These are phyloP conservation scores for Vulpes lagopus DNA, from an alignment of 2,113 vertebrate species.

Conservation along the genomic window DNA sequence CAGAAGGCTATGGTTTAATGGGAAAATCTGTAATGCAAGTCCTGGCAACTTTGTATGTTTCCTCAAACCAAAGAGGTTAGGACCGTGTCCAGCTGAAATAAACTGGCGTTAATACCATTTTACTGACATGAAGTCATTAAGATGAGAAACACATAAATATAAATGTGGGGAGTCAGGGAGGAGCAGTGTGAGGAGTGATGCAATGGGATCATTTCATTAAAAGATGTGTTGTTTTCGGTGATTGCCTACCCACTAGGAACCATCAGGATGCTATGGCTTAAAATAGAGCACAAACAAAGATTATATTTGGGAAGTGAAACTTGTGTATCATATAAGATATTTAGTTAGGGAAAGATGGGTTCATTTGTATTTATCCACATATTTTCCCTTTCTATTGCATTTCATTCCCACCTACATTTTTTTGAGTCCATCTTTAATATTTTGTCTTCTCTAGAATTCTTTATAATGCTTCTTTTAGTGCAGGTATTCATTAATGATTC, in stretches of 20 bases:
- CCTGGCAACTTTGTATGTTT: background rate
- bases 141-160: background rate
- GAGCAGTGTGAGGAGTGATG: background rate
- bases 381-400: background rate
- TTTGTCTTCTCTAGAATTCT: slow-evolving; percentile 14
- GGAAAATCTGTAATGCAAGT: background rate
- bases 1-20: background rate
- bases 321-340: background rate
- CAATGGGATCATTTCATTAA: background rate
- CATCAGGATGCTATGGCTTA: background rate
- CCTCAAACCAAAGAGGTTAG: background rate
- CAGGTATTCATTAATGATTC: slow-evolving; percentile 42
- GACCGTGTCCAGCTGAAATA: background rate
- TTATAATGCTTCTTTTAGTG: slow-evolving; percentile 8
- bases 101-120: background rate
- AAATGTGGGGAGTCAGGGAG: background rate
- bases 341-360: background rate
- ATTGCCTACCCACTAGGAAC: background rate
- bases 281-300: background rate
- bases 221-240: background rate
- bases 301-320: background rate
- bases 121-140: background rate
- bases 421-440: background rate
- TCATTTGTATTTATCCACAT: background rate
- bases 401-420: background rate